These are phyloP conservation scores for Ditylenchus weischeri DNA, from an alignment of 2,888 invertebrate species.

Conservation along the genomic window DNA sequence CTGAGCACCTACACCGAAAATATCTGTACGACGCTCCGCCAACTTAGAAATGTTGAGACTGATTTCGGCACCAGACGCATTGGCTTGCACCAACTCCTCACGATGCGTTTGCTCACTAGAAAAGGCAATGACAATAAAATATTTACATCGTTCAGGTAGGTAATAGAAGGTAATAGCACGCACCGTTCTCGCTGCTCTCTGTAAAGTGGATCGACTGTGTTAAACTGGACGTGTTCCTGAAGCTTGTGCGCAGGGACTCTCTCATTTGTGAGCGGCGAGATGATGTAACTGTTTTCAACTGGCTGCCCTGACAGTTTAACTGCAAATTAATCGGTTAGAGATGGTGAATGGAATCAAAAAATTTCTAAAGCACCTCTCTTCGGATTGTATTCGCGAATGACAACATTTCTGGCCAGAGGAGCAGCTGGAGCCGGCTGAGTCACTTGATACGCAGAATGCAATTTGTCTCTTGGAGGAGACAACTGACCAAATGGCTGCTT, in stretches of 20 bases:
- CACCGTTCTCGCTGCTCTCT: conserved; percentile 86
- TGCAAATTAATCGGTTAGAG: background rate
- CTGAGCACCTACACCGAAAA: conserved; percentile 90
- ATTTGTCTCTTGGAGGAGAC: background rate
- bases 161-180: background rate
- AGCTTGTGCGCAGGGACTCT: conserved; percentile 93
- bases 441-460: conserved; percentile 31
- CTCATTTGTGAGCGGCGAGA: conserved; percentile 97
- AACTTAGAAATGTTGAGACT: conserved; percentile 89
- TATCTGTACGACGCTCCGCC: conserved; percentile 98
- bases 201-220: conserved; percentile 61
- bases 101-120: conserved; percentile 69
- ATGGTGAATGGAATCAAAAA: background rate
- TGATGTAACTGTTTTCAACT: conserved; percentile 71
- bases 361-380: conserved; percentile 65
- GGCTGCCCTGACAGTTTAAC: background rate
- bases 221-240: conserved; percentile 86
- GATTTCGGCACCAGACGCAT: conserved; percentile 80
- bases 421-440: conserved; percentile 68
- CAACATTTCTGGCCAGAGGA: conserved; percentile 72
- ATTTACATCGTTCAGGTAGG: background rate
- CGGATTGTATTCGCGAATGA: conserved; percentile 92
- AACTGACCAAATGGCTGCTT: background rate
- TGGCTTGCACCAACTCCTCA: conserved; percentile 81
- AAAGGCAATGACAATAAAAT: background rate